These are phyloP conservation scores for Heliconius ethilla DNA, from an alignment of 2,888 invertebrate genomes.

Conservation along the genomic window DNA sequence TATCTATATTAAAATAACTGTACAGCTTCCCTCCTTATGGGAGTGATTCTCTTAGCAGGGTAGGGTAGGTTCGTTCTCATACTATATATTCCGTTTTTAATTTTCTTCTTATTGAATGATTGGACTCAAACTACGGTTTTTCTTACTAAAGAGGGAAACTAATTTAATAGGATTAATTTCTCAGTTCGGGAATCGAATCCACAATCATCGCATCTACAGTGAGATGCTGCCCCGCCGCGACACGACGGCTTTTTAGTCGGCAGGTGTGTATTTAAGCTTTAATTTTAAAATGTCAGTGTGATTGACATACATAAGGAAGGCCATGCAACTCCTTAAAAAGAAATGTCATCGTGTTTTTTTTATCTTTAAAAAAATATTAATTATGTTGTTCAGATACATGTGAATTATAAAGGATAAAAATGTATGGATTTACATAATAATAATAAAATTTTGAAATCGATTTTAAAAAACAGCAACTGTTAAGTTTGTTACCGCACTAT, in stretches of 20 bases:
- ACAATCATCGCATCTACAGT: background rate
- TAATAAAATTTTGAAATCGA: no score
- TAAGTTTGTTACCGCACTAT: no score
- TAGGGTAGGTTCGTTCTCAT: no score
- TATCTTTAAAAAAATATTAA: no score
- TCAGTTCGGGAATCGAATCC: background rate
- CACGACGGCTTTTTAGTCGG: background rate
- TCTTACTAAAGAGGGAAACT: background rate
- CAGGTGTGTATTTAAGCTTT: background rate
- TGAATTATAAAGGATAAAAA: no score
- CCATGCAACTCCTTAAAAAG: background rate
- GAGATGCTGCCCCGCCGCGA: background rate
- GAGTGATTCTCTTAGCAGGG: no score
- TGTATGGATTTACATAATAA: no score
- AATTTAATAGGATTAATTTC: background rate
- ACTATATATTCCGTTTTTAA: background rate
- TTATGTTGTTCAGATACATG: no score
- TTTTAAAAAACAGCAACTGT: no score
- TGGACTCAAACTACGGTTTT: background rate
- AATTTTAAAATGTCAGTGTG: background rate
- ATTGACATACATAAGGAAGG: conserved; percentile 1
- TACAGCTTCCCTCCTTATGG: no score
- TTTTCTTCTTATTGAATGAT: background rate
- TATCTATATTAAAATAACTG: no score
- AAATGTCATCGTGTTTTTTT: background rate